phyloP scores from a whole-genome alignment of 2,113 vertebrate genomes.

The Channa maculata region DNA sequence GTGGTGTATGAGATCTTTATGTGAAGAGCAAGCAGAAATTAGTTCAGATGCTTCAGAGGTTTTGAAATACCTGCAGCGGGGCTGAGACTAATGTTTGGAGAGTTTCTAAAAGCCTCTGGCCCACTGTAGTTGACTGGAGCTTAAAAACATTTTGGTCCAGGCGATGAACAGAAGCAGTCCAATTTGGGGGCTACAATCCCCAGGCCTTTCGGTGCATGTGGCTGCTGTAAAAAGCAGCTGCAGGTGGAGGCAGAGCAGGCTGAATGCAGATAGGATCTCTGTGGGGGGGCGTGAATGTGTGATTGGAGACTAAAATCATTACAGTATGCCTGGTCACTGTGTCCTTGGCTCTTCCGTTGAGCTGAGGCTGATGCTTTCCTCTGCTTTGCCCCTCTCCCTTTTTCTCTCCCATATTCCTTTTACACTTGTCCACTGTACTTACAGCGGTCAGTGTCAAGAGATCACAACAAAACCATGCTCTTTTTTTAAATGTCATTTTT shows the following conservation, averaged over 20 bases:
- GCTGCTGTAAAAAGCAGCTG: conserved; percentile 42
- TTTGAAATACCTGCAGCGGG: conserved; percentile 37
- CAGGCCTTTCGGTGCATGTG: conserved; percentile 21
- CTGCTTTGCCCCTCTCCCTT: conserved; percentile 32
- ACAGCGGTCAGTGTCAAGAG: no score
- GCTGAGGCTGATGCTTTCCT: conserved; percentile 54
- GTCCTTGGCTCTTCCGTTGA: conserved; percentile 81
- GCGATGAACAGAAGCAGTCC: conserved; percentile 23
- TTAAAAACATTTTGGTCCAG: conserved; percentile 22
- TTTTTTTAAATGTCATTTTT: neutral
- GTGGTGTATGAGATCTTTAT: conserved; percentile 23
- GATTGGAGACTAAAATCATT: conserved; percentile 85
- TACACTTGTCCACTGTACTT: neutral
- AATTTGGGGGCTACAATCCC: conserved; percentile 23
- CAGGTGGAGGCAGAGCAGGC: conserved; percentile 58
- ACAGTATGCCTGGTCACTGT: conserved; percentile 79
- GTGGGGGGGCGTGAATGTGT: conserved; percentile 76
- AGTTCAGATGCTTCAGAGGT: neutral
- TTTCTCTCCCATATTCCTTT: conserved; percentile 12
- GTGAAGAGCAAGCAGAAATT: conserved; percentile 11
- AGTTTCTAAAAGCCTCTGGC: conserved; percentile 2
- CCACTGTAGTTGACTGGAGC: conserved; percentile 18
- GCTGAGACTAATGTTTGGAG: conserved; percentile 9
- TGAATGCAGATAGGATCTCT: conserved; percentile 80
- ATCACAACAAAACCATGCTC: neutral